Conservation (phyloP, 2,113 vertebrate genomes). For the Phoenicopterus ruber region DNA sequence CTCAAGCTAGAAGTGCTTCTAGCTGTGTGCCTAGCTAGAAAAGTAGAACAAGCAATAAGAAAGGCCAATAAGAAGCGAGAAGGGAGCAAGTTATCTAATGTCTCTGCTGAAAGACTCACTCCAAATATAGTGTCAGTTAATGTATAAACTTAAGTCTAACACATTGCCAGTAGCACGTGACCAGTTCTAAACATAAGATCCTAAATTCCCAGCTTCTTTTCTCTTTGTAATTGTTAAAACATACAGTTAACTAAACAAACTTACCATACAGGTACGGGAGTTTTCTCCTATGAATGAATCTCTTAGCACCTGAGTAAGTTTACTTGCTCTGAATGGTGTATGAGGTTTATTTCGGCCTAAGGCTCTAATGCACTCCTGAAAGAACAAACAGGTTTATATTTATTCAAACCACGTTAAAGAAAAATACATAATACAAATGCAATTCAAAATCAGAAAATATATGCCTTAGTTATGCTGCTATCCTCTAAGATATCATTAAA, state of each 20-base stretch:
- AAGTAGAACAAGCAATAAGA: neutral
- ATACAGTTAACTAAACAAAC: slow-evolving; percentile 15
- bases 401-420: neutral
- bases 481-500: neutral
- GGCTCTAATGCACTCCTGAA: slow-evolving; percentile 95
- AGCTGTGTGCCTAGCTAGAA: neutral
- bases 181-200: neutral
- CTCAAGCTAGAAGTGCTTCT: neutral
- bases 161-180: neutral
- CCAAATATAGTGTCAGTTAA: neutral
- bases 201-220: neutral
- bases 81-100: neutral
- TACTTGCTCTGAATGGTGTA: slow-evolving; percentile 97
- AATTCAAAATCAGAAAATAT: neutral
- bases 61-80: neutral
- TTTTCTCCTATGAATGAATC: slow-evolving; percentile 99
- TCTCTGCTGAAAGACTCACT: neutral
- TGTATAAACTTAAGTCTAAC: neutral
- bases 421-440: neutral
- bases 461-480: neutral
- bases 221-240: neutral
- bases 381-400: neutral
- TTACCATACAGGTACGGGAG: slow-evolving; percentile 97
- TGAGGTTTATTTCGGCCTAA: slow-evolving; percentile 96
- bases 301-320: slow-evolving; percentile 95